These are phyloP conservation scores for Chinchilla lanigera DNA, from an alignment of 2,113 vertebrate genomes.

Conservation along the genomic window DNA sequence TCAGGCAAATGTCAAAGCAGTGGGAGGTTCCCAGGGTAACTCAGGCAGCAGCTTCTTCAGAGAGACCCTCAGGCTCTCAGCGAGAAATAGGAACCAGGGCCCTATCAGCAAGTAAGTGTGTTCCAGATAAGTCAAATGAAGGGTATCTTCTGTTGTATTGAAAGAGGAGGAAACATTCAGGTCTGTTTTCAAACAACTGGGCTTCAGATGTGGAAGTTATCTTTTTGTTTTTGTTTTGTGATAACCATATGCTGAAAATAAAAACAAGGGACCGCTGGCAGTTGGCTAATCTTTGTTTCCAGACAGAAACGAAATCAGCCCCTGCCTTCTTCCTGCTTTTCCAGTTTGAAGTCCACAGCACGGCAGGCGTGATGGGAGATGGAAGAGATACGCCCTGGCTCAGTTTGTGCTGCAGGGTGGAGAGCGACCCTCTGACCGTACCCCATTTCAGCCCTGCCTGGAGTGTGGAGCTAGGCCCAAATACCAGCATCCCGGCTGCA, in stretches of 20 bases:
- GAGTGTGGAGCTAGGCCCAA: slow-evolving; percentile 48
- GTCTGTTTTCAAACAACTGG: slow-evolving; percentile 60
- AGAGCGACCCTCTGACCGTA: background rate
- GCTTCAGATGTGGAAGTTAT: slow-evolving; percentile 66
- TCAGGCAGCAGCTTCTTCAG: slow-evolving; percentile 53
- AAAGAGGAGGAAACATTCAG: slow-evolving; percentile 71
- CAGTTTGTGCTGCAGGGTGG: background rate
- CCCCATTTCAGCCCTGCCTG: background rate
- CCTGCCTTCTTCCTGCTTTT: slow-evolving; percentile 52
- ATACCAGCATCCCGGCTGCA: background rate
- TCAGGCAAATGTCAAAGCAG: slow-evolving; percentile 56
- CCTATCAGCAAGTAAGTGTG: slow-evolving; percentile 56
- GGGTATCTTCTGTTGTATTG: slow-evolving; percentile 26
- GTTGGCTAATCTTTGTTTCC: slow-evolving; percentile 63
- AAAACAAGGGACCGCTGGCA: slow-evolving; percentile 41
- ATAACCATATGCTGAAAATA: slow-evolving; percentile 61
- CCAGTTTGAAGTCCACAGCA: slow-evolving; percentile 25
- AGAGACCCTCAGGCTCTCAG: slow-evolving; percentile 25
- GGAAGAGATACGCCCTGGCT: slow-evolving; percentile 7
- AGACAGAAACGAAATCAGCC: slow-evolving; percentile 31
- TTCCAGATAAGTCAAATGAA: slow-evolving; percentile 66
- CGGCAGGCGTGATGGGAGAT: background rate
- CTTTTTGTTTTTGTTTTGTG: slow-evolving; percentile 66
- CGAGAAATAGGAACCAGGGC: slow-evolving; percentile 25
- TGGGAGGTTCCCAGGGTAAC: background rate